Conservation (phyloP, 2,113 vertebrate genomes). For the Benthochromis sp. region DNA sequence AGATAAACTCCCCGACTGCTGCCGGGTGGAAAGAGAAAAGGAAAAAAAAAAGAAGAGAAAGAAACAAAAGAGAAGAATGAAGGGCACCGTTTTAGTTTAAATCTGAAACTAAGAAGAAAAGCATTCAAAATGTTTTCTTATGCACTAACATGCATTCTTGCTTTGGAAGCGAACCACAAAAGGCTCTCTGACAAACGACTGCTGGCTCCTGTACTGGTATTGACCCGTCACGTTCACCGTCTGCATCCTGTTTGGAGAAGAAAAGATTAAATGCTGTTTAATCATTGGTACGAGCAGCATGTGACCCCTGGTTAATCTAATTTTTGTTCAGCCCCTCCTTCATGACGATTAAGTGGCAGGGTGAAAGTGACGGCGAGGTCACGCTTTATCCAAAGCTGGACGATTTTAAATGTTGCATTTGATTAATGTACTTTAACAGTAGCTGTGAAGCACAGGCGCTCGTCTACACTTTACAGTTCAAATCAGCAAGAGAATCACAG, state of each 20-base stretch:
- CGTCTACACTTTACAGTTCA: neutral
- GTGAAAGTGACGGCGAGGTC: neutral
- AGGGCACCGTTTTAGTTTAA: accelerated
- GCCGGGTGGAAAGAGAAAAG: neutral
- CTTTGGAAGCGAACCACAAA: slow-evolving; percentile 34
- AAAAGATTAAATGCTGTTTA: neutral
- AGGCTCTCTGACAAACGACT: slow-evolving; percentile 30
- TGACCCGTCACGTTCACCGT: neutral
- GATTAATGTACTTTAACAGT: neutral
- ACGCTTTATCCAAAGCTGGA: neutral
- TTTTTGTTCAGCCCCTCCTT: neutral
- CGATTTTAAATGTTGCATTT: accelerated
- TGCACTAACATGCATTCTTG: slow-evolving; percentile 15
- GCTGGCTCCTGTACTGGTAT: slow-evolving; percentile 6
- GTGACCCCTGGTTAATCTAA: neutral
- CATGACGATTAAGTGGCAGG: neutral
- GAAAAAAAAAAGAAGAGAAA: neutral
- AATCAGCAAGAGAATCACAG: neutral
- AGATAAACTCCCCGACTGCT: slow-evolving; percentile 11
- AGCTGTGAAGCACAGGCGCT: neutral
- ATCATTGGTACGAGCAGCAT: neutral
- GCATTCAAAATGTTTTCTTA: neutral
- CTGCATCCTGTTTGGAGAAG: neutral
- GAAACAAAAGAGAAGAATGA: neutral
- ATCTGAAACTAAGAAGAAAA: neutral